Evolutionary conservation across 2,113 vertebrate species (phyloP).

Genomic region (Struthidea cinerea): DNA sequence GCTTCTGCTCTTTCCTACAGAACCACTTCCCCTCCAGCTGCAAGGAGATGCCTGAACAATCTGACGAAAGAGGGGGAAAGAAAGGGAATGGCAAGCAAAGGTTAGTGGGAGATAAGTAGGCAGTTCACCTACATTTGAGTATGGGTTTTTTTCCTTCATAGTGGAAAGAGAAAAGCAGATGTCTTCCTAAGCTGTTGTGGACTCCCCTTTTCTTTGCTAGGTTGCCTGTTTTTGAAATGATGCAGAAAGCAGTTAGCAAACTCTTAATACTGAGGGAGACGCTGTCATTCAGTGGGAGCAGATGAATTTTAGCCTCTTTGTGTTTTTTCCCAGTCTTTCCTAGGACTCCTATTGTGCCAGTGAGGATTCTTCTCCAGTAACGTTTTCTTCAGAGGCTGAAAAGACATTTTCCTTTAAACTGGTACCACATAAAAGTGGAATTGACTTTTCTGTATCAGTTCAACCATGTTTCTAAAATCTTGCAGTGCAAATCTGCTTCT

Average conservation of each 20-base stretch:
- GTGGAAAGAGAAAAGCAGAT: background rate
- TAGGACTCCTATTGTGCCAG: background rate
- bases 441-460: background rate
- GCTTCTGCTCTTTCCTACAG: background rate
- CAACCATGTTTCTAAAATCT: background rate
- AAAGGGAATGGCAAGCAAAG: background rate
- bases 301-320: background rate
- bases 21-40: background rate
- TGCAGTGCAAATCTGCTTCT: background rate
- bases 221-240: background rate
- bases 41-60: background rate
- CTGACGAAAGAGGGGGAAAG: background rate
- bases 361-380: background rate
- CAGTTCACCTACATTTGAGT: background rate
- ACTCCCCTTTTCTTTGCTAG: background rate
- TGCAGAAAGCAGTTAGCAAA: background rate
- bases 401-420: background rate
- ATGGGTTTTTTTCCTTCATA: background rate
- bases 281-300: background rate
- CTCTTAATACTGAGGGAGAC: background rate
- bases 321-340: background rate
- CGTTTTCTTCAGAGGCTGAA: background rate
- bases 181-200: background rate
- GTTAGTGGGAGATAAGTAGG: background rate
- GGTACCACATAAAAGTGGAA: background rate